Base-by-base conservation (phyloP, 53 echinoderm and acorn worm genomes). In the Mesocentrotus franciscanus region DNA sequence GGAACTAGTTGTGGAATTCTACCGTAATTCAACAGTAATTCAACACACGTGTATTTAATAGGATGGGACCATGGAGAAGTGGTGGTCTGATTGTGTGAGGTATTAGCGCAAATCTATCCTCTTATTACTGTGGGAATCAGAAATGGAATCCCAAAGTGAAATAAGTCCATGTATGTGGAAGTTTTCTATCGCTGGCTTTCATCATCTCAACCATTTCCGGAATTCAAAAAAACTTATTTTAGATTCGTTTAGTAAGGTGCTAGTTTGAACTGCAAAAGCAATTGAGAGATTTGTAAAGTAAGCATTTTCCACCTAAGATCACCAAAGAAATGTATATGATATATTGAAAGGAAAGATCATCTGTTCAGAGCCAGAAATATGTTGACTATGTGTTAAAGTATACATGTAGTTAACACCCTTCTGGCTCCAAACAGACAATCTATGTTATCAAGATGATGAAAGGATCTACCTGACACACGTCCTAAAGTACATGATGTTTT, bases 1-100 rank as follows among this genome's bases (percentile, higher is more conserved):
- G 27, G 87, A 58, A 58, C 81, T 33, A 81, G 81, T 18, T 39
- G 87, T 26, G 58, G 26, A 87, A 87, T 87, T 87, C 58, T 29
- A 57, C 57, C 18, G 57, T 87, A 87, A 57, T 87, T 57, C 56
- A 87, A 87, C 56, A 87, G 57, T 87, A 87, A 87, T 87, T 58
- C n/a, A 87, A n/a, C 87, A 87, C 87, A 87, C 58, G 27, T 87
- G 87, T 58, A 58, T 27, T 58, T 58, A 57, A 87, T 87, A 87
- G 56, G 58, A 87, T 58, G 87, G 57, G 87, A 58, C 58, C 13
- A 26, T 9, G 10, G 10, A 58, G 87, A 57, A 57, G 87, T 59
- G 57, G 15, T 87, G 29, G 58, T 84, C 8, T 49, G 49, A 49
- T 49, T 58, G n/a, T 56, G 26, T 29, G 29, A 58, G 84, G 20